These are phyloP conservation scores for Odontomachus brunneus DNA, from an alignment of 1,140 invertebrate species.

Conservation along the genomic window DNA sequence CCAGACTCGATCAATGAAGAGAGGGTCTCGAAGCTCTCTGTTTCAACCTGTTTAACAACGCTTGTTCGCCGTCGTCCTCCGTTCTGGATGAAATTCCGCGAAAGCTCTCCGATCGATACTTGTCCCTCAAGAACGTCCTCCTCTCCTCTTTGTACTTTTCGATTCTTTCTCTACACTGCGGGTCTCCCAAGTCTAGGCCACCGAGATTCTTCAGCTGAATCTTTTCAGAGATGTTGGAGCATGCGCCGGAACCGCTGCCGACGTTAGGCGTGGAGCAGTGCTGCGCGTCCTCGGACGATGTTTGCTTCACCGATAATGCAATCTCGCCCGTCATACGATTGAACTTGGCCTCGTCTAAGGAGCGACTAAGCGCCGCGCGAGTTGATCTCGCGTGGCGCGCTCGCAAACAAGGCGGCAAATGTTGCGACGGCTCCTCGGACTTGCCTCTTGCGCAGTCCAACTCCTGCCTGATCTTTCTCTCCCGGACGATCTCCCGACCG, in stretches of 20 bases:
- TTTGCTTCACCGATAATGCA: slow-evolving; percentile 76
- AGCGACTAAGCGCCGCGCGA: slow-evolving; percentile 89
- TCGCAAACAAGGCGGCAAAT: slow-evolving; percentile 86
- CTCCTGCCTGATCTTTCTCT: slow-evolving; percentile 85
- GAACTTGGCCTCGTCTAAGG: slow-evolving; percentile 88
- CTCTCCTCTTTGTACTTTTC: slow-evolving; percentile 97
- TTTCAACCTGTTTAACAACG: slow-evolving; percentile 82
- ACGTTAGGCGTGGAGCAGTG: slow-evolving; percentile 83
- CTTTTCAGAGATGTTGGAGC: slow-evolving; percentile 71
- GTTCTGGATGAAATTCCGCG: slow-evolving; percentile 84
- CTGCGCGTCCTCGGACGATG: slow-evolving; percentile 75
- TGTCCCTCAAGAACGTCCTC: slow-evolving; percentile 93
- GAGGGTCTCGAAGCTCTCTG: slow-evolving; percentile 84
- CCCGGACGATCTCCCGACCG: slow-evolving; percentile 85
- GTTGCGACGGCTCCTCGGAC: slow-evolving; percentile 77
- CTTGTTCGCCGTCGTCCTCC: slow-evolving; percentile 83
- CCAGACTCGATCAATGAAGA: slow-evolving; percentile 79
- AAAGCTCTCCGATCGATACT: slow-evolving; percentile 94
- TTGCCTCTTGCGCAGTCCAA: slow-evolving; percentile 81
- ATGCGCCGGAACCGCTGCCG: slow-evolving; percentile 65
- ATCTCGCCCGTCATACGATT: slow-evolving; percentile 84
- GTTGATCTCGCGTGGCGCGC: slow-evolving; percentile 85
- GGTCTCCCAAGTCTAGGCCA: slow-evolving; percentile 86
- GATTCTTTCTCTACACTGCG: slow-evolving; percentile 90
- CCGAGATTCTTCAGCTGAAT: slow-evolving; percentile 76